Evolutionary conservation across 2,888 invertebrate species (phyloP).

Genomic region (Stictocephala bisonia): DNA sequence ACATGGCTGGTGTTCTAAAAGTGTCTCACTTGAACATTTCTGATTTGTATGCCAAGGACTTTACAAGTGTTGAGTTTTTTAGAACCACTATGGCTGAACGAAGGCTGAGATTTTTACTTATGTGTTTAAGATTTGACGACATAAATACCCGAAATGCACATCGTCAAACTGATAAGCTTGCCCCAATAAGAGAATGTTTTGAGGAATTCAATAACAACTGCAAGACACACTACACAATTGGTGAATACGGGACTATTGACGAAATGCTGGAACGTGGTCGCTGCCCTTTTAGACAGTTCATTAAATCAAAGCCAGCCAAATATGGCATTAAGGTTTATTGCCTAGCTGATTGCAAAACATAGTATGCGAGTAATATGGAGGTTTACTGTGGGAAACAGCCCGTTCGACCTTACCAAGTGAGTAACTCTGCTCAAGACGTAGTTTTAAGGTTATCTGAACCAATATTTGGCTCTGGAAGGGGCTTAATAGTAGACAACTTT

Average conservation of each 20-base stretch:
- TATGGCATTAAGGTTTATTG: slow-evolving; percentile 16
- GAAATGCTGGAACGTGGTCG: background rate
- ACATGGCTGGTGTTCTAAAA: slow-evolving; percentile 8
- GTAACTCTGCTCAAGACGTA: background rate
- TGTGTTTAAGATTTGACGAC: slow-evolving; percentile 11
- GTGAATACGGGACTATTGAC: slow-evolving; percentile 10
- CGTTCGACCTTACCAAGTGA: background rate
- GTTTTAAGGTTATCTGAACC: slow-evolving; percentile 3
- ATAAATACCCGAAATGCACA: background rate
- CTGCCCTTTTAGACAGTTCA: background rate
- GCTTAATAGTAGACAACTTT: slow-evolving; percentile 3
- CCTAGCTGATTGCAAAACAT: slow-evolving; percentile 1
- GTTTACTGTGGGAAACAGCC: slow-evolving; percentile 10
- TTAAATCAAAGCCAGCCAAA: slow-evolving; percentile 18
- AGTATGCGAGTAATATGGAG: slow-evolving; percentile 6
- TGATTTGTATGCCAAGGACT: background rate
- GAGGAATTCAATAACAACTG: slow-evolving; percentile 14
- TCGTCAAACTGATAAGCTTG: background rate
- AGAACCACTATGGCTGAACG: background rate
- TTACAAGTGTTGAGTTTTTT: background rate
- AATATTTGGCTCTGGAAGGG: background rate
- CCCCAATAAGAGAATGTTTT: slow-evolving; percentile 10
- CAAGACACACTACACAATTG: background rate
- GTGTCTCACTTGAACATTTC: background rate
- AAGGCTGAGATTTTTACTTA: slow-evolving; percentile 7